These are phyloP conservation scores for Toxotes chatareus DNA, from an alignment of 2,113 vertebrate genomes.

Conservation along the genomic window DNA sequence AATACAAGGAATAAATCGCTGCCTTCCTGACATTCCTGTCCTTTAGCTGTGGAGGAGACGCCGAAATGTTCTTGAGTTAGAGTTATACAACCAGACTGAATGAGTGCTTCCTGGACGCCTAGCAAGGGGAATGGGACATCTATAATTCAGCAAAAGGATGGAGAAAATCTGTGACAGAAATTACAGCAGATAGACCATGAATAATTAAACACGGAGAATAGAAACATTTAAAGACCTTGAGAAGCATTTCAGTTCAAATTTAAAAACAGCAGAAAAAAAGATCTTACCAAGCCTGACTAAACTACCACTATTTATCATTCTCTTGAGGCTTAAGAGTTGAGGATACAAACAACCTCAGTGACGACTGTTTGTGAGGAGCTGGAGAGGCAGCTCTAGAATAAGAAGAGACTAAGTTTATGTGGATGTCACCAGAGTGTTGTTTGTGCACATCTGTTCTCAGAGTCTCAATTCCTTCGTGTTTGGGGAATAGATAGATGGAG, in stretches of 20 bases:
- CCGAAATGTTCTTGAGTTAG: constrained; percentile 56
- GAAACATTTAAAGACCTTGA: constrained; percentile 81
- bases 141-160: constrained; percentile 82
- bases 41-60: constrained; percentile 61
- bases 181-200: constrained; percentile 78
- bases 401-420: constrained; percentile 22
- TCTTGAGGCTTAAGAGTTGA: constrained; percentile 34
- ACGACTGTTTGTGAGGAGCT: constrained; percentile 59
- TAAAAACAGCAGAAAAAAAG: constrained; percentile 52
- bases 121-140: constrained; percentile 67
- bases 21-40: constrained; percentile 60
- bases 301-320: constrained; percentile 54
- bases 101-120: constrained; percentile 66
- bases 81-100: constrained; percentile 76
- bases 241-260: constrained; percentile 70
- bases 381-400: constrained; percentile 29
- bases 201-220: constrained; percentile 77
- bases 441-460: constrained; percentile 63
- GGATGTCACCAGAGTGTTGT: constrained; percentile 53
- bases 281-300: constrained; percentile 41
- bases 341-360: constrained; percentile 57
- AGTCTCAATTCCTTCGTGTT: constrained; percentile 31
- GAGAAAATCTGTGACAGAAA: constrained; percentile 80
- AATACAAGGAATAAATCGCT: constrained; percentile 65
- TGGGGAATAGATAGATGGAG: constrained; percentile 44